A percentile compares a stretch with the other conserved stretches of the same genome.
Evolutionary conservation across 2,797 vertebrate genomes (phyloP).

Genomic region (Propithecus deckenii): DNA sequence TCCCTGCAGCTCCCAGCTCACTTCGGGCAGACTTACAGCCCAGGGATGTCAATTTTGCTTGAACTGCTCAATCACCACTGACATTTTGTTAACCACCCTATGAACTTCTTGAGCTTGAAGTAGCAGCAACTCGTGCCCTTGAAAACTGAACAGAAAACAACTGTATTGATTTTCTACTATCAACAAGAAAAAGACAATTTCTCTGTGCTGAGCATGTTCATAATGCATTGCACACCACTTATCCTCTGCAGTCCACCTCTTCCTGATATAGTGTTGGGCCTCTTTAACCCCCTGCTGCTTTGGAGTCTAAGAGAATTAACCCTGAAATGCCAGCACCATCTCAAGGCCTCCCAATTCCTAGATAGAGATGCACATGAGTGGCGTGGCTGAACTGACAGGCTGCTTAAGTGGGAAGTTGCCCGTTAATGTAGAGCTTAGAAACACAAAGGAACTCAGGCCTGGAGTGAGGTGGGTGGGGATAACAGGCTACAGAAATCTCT

Average conservation of each 20-base stretch:
- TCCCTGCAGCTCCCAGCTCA: neutral
- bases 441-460: neutral
- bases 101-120: slow-evolving; percentile 51
- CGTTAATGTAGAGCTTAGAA: neutral
- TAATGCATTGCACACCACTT: slow-evolving; percentile 50
- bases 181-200: slow-evolving; percentile 51
- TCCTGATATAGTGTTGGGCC: neutral
- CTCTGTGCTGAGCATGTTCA: slow-evolving; percentile 27
- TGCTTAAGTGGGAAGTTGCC: neutral
- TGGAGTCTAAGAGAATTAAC: slow-evolving; percentile 30
- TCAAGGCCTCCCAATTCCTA: neutral
- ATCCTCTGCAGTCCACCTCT: neutral
- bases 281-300: neutral
- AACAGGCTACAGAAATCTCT: neutral
- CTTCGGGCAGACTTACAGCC: neutral
- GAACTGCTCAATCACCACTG: slow-evolving; percentile 34
- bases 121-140: slow-evolving; percentile 55
- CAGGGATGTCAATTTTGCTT: slow-evolving; percentile 25
- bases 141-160: slow-evolving; percentile 67
- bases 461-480: fast-evolving
- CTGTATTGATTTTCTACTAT: slow-evolving; percentile 44
- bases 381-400: neutral
- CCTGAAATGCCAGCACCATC: neutral
- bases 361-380: neutral
- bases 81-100: slow-evolving; percentile 55